Conservation (phyloP, 2,797 vertebrate species). For the Dallia pectoralis region DNA sequence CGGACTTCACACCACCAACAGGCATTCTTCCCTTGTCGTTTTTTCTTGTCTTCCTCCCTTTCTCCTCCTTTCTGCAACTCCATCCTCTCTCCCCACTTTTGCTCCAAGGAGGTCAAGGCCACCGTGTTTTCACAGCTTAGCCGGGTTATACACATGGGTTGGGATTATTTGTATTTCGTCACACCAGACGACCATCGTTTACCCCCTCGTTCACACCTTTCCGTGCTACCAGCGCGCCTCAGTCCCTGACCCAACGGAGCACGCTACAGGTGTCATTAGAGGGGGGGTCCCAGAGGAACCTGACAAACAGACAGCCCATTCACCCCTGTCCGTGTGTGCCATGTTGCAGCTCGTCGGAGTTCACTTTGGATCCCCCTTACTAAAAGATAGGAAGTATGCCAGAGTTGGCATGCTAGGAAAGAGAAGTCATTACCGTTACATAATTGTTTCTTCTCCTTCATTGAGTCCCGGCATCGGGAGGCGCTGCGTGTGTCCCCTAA, state of each 20-base stretch:
- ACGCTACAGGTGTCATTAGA: background rate
- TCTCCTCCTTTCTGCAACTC: background rate
- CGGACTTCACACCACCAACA: slow-evolving; percentile 18
- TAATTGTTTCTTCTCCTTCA: slow-evolving; percentile 66
- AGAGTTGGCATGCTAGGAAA: slow-evolving; percentile 34
- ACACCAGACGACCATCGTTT: slow-evolving; percentile 46
- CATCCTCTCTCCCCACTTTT: slow-evolving; percentile 42
- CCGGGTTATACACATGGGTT: slow-evolving; percentile 49
- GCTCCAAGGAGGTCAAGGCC: slow-evolving; percentile 55
- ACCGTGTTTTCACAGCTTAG: slow-evolving; percentile 67
- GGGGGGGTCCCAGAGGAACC: background rate
- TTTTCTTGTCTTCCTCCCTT: slow-evolving; percentile 41
- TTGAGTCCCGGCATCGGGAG: slow-evolving; percentile 44
- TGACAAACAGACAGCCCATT: slow-evolving; percentile 14
- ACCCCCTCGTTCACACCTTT: background rate
- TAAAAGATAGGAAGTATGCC: slow-evolving; percentile 48
- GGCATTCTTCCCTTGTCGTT: slow-evolving; percentile 5
- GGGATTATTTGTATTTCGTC: slow-evolving; percentile 64
- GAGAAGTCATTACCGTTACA: slow-evolving; percentile 50
- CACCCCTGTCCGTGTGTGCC: slow-evolving; percentile 22
- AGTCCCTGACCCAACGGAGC: slow-evolving; percentile 14
- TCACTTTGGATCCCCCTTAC: slow-evolving; percentile 34
- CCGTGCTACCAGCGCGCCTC: slow-evolving; percentile 43
- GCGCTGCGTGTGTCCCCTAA: slow-evolving; percentile 37
- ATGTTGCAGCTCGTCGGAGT: background rate